These are phyloP conservation scores for Pseudorectes ferrugineus DNA, from an alignment of 2,113 vertebrate genomes.

Conservation along the genomic window DNA sequence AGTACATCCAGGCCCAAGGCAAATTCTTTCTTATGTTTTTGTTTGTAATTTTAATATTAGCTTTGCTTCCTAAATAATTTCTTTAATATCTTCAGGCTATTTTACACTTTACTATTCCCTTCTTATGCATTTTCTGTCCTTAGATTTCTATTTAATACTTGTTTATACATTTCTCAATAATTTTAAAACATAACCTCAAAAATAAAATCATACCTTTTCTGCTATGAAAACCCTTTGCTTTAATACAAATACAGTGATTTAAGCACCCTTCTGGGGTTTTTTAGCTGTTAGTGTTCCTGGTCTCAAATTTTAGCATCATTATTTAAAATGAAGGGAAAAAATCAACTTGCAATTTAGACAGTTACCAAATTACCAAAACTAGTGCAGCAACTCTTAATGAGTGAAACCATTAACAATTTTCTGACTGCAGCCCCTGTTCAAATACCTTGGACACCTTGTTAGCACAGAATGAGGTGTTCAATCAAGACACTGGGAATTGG, in stretches of 20 bases:
- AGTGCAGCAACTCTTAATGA: slow-evolving; percentile 77
- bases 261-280: slow-evolving; percentile 36
- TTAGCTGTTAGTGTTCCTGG: slow-evolving; percentile 24
- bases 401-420: slow-evolving; percentile 80
- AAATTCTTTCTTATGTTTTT: background rate
- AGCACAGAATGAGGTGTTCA: slow-evolving; percentile 98
- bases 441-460: slow-evolving; percentile 93
- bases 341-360: slow-evolving; percentile 74
- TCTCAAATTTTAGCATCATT: slow-evolving; percentile 63
- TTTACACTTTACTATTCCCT: background rate
- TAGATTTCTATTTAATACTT: slow-evolving; percentile 2
- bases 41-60: background rate
- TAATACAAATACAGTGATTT: slow-evolving; percentile 41
- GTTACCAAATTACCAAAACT: slow-evolving; percentile 82
- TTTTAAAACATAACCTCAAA: slow-evolving; percentile 31
- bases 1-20: background rate
- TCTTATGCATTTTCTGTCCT: background rate
- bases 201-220: slow-evolving; percentile 29
- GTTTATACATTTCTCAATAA: background rate
- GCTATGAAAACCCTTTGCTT: background rate
- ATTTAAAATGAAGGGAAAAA: slow-evolving; percentile 60
- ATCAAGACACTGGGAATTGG: slow-evolving; percentile 91
- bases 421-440: slow-evolving; percentile 75
- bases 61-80: slow-evolving; percentile 16
- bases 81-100: background rate